These are phyloP conservation scores for Synanceia verrucosa DNA, from an alignment of 2,797 vertebrate species.

Conservation along the genomic window DNA sequence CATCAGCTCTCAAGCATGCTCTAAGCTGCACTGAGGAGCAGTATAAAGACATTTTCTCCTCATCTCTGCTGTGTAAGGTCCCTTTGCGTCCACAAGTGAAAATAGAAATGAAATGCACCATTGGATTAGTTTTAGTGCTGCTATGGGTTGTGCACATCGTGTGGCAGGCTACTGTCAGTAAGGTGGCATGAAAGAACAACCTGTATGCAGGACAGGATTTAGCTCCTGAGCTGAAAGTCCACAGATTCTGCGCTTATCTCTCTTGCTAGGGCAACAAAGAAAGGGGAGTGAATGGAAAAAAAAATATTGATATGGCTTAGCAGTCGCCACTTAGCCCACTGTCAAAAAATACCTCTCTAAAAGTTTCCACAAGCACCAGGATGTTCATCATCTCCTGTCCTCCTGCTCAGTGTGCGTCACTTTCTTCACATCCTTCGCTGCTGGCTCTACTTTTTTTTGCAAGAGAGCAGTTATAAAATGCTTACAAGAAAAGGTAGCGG, in stretches of 20 bases:
- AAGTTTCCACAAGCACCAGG: conserved; percentile 15
- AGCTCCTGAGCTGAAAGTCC: conserved; percentile 9
- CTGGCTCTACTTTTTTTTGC: conserved; percentile 7
- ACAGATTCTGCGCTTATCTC: conserved; percentile 22
- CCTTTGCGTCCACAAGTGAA: conserved; percentile 42
- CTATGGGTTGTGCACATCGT: conserved; percentile 34
- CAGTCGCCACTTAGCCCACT: conserved; percentile 39
- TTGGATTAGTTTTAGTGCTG: conserved; percentile 59
- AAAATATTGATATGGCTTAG: conserved; percentile 29
- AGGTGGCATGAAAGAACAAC: conserved; percentile 35
- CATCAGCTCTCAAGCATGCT: conserved; percentile 47
- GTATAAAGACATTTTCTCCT: conserved; percentile 50
- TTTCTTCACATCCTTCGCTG: conserved; percentile 9
- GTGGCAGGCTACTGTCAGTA: conserved; percentile 52
- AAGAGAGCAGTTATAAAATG: conserved; percentile 39
- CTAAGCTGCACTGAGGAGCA: conserved; percentile 53
- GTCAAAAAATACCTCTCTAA: conserved; percentile 7
- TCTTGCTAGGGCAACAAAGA: conserved; percentile 34
- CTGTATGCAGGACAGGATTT: conserved; percentile 34
- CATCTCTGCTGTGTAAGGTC: conserved; percentile 33
- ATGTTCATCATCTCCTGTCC: conserved; percentile 24
- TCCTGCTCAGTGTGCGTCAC: conserved; percentile 2
- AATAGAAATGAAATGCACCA: conserved; percentile 61
- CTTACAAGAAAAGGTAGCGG: conserved; percentile 34
- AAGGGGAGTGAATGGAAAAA: conserved; percentile 32